phyloP scores from a whole-genome alignment of 1,140 invertebrate species.

The Fopius arisanus region DNA sequence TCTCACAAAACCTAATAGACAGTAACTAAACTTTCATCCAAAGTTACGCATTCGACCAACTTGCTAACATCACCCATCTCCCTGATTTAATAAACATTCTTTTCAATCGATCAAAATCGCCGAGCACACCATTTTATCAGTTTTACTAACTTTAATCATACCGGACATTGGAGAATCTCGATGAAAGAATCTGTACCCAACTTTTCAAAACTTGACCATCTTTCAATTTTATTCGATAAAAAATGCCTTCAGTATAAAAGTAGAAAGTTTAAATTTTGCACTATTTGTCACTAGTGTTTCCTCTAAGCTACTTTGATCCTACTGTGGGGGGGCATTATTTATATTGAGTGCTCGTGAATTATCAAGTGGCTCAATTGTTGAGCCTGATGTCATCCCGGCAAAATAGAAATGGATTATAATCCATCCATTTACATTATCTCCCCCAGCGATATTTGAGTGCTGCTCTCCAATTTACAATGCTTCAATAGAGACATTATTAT shows the following conservation, averaged over 20 bases:
- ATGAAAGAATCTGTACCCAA: background rate
- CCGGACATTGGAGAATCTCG: background rate
- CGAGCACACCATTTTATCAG: too few species aligned
- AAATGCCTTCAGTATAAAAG: background rate
- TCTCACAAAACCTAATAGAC: constrained; percentile 25
- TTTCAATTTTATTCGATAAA: background rate
- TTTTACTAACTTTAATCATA: constrained; percentile 3
- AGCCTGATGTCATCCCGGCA: background rate
- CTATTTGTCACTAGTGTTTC: background rate
- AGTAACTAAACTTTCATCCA: constrained; percentile 13
- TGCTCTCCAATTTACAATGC: background rate
- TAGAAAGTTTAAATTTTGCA: background rate
- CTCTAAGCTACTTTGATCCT: background rate
- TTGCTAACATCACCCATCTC: constrained; percentile 9
- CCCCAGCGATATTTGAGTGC: background rate
- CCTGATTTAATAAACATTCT: constrained; percentile 29
- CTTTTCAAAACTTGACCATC: background rate
- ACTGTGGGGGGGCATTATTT: background rate
- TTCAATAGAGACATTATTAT: background rate
- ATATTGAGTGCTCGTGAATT: background rate
- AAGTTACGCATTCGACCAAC: background rate
- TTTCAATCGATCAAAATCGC: background rate
- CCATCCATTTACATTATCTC: background rate
- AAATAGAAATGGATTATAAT: background rate
- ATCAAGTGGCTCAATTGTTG: background rate